Conservation (phyloP, 1,140 invertebrate genomes). For the Drosophila pseudoobscura region DNA sequence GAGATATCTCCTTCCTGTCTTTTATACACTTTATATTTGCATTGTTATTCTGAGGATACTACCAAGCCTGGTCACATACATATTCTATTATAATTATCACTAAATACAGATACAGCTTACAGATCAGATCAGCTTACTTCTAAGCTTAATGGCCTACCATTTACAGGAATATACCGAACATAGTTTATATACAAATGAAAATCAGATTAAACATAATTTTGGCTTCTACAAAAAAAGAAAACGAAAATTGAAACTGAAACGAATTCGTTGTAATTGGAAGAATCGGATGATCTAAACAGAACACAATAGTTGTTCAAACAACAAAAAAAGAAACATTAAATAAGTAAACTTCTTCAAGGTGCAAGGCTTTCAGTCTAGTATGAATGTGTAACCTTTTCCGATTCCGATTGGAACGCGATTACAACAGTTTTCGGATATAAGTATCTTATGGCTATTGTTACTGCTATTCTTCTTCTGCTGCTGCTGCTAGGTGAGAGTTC, state of each 20-base stretch:
- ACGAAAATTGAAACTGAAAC: constrained; percentile 12
- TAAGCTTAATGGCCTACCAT: constrained; percentile 43
- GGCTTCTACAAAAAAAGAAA: constrained; percentile 1
- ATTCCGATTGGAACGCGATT: no score
- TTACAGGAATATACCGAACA: constrained; percentile 45
- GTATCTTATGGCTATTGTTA: constrained; percentile 25
- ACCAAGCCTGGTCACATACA: constrained; percentile 35
- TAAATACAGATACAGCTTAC: constrained; percentile 24
- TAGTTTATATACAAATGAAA: constrained; percentile 54
- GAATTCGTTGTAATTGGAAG: constrained; percentile 14
- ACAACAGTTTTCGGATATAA: not conserved
- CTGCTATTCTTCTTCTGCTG: constrained; percentile 9
- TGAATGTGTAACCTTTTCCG: not conserved
- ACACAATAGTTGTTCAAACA: no score
- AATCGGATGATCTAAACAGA: not conserved
- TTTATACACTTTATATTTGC: constrained; percentile 20
- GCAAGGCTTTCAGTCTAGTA: constrained; percentile 1
- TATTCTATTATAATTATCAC: constrained; percentile 17
- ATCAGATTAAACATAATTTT: constrained; percentile 11
- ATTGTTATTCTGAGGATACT: constrained; percentile 35
- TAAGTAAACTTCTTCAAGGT: not conserved
- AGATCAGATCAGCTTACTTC: constrained; percentile 18
- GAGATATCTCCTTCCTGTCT: constrained; percentile 28
- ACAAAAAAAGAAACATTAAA: not conserved
- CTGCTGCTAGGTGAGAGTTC: constrained; percentile 65